Evolutionary conservation across 2,888 invertebrate genomes (phyloP).

Genomic region (Cerastis rubricosa): DNA sequence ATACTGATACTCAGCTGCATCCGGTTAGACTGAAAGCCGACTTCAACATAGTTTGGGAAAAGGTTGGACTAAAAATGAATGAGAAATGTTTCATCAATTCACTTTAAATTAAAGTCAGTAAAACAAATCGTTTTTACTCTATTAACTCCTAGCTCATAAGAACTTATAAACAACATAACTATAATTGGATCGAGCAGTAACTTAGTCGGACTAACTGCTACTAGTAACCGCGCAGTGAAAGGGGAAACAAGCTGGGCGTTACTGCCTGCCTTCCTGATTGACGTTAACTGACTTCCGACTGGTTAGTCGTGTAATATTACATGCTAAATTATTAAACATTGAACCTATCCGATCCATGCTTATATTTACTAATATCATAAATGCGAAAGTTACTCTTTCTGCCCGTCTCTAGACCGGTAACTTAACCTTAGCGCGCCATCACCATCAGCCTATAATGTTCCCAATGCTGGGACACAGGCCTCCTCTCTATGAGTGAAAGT

Average conservation of each 20-base stretch:
- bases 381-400: no score
- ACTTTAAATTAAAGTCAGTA: neutral
- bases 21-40: no score
- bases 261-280: conserved; percentile 22
- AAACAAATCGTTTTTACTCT: neutral
- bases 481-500: no score
- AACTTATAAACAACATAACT: neutral
- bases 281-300: conserved; percentile 23
- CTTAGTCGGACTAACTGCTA: neutral
- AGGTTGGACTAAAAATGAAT: no score
- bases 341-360: neutral
- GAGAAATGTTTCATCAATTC: neutral
- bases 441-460: no score
- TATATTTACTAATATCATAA: neutral
- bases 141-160: neutral
- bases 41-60: no score
- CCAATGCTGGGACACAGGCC: no score
- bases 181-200: conserved; percentile 9
- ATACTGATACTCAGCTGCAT: no score
- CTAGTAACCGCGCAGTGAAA: conserved; percentile 15
- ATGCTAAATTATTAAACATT: neutral
- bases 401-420: no score
- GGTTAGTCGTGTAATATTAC: neutral
- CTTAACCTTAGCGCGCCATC: no score
- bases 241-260: neutral